phyloP scores from a whole-genome alignment of 2,113 vertebrate species.

The Ploceus nigricollis region DNA sequence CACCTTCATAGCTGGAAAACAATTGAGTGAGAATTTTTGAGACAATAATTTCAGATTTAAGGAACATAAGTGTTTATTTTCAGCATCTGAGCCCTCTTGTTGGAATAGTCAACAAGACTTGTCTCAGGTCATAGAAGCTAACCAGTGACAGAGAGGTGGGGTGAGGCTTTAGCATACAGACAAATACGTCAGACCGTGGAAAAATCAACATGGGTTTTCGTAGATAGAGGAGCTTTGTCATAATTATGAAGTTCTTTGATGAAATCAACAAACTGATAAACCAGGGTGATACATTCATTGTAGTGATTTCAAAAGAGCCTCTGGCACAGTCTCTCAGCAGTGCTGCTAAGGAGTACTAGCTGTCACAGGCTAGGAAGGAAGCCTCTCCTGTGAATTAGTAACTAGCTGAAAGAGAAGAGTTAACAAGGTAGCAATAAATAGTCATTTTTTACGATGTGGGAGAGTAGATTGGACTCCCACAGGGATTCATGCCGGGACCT shows the following conservation, averaged over 20 bases:
- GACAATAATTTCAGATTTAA: background rate
- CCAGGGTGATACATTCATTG: background rate
- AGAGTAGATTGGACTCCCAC: slow-evolving; percentile 11
- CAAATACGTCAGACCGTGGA: background rate
- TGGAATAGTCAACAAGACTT: background rate
- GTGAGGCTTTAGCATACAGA: slow-evolving; percentile 5
- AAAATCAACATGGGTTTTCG: slow-evolving; percentile 1
- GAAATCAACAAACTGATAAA: background rate
- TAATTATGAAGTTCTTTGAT: background rate
- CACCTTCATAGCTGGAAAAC: background rate
- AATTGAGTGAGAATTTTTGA: background rate
- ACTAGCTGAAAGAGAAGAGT: slow-evolving; percentile 1
- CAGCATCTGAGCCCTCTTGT: background rate
- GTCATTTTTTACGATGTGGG: background rate
- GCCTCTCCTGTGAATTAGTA: background rate
- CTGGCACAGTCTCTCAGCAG: background rate
- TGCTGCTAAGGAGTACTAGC: background rate
- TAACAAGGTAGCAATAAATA: slow-evolving; percentile 30
- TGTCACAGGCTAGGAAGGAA: background rate
- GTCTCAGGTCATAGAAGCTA: background rate
- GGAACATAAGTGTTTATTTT: background rate
- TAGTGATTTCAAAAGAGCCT: background rate
- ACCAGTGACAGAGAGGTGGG: background rate
- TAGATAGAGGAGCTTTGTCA: background rate
- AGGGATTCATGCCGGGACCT: slow-evolving; percentile 40